A percentile compares a stretch with the other conserved stretches of the same genome.
Conservation (phyloP, 2,113 vertebrate species). For the Apteryx owenii region DNA sequence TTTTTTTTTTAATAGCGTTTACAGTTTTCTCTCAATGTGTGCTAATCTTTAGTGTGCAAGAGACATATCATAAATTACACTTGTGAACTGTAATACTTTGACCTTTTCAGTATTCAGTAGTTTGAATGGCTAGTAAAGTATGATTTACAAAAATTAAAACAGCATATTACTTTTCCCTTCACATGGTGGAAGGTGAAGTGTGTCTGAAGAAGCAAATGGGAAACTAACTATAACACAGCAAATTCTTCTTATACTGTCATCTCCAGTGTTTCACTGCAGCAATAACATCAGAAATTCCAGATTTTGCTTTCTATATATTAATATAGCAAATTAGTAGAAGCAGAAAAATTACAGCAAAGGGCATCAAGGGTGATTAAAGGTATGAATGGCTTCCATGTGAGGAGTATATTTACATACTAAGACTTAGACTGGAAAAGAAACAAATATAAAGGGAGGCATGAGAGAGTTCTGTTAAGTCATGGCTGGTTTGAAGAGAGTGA, state of each 20-base stretch:
- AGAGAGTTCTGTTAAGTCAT: not conserved
- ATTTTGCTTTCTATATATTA: not conserved
- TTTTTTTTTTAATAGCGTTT: conserved; percentile 13
- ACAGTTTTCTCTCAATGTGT: conserved; percentile 7
- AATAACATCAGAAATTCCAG: not conserved
- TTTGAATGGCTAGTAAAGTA: conserved; percentile 60
- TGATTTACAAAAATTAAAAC: conserved; percentile 70
- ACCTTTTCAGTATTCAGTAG: conserved; percentile 74
- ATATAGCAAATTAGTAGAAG: not conserved
- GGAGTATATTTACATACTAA: not conserved
- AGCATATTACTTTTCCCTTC: conserved; percentile 54
- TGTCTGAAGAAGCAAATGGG: not conserved
- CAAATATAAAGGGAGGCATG: not conserved
- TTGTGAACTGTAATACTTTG: conserved; percentile 17
- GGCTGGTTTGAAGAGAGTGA: not conserved
- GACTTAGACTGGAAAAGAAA: not conserved
- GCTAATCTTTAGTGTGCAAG: conserved; percentile 10
- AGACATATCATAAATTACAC: conserved; percentile 52
- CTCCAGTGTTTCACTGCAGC: not conserved
- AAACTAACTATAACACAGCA: not conserved
- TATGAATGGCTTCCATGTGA: not conserved
- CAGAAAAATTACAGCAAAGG: not conserved
- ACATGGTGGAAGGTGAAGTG: conserved; percentile 5
- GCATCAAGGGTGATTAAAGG: not conserved
- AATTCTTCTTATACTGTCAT: not conserved